Evolutionary conservation across 1,140 invertebrate genomes (phyloP).

Genomic region (Tetragonula clypearis): DNA sequence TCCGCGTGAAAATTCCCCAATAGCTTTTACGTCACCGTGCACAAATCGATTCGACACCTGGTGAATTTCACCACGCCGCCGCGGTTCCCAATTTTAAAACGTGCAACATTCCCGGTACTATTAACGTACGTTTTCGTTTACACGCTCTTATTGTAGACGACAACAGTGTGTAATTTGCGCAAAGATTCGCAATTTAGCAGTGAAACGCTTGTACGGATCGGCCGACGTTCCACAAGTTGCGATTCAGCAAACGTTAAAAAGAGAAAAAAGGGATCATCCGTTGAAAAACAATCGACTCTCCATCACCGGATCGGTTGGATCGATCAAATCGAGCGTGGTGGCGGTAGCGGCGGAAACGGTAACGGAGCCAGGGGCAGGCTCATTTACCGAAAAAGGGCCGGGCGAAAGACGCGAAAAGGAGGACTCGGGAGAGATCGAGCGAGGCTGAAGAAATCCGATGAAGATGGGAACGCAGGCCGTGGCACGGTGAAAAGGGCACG

Average conservation of each 20-base stretch:
- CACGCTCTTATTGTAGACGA: too few relatives aligned
- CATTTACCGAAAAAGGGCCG: conserved; percentile 47
- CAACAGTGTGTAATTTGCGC: too few relatives aligned
- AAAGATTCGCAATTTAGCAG: too few relatives aligned
- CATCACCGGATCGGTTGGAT: background rate
- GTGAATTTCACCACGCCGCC: background rate
- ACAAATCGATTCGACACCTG: background rate
- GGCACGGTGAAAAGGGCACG: conserved; percentile 39
- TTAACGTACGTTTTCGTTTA: too few relatives aligned
- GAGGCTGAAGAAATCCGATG: conserved; percentile 7
- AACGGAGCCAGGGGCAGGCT: background rate
- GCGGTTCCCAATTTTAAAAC: background rate
- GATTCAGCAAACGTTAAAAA: too few relatives aligned
- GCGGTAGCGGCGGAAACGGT: conserved; percentile 10
- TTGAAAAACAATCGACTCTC: background rate
- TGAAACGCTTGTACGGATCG: too few relatives aligned
- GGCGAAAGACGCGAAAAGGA: conserved; percentile 5
- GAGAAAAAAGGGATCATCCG: background rate
- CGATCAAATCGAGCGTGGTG: conserved; percentile 11
- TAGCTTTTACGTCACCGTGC: too few relatives aligned
- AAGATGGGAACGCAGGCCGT: background rate
- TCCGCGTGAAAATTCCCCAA: background rate
- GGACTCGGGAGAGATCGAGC: background rate
- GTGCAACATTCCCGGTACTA: background rate
- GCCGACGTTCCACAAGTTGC: too few relatives aligned